phyloP scores from a whole-genome alignment of 2,113 vertebrate species.

The Cisticola juncidis region DNA sequence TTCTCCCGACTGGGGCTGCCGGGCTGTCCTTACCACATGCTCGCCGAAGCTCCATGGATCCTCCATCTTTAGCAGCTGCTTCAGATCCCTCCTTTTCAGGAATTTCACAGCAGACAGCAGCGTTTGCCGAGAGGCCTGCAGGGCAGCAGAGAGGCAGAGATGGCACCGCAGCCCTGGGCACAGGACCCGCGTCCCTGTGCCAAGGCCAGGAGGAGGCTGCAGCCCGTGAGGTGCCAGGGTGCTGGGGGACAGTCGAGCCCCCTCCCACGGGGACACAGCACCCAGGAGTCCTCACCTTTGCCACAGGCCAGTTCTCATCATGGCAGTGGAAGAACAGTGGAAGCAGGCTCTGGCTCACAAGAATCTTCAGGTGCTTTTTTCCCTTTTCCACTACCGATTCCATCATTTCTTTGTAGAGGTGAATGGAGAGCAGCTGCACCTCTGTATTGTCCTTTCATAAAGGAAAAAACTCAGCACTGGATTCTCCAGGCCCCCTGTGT shows the following conservation, averaged over 20 bases:
- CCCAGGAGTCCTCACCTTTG: background rate
- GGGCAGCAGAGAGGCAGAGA: background rate
- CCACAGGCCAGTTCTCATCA: rapidly evolving
- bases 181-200: rapidly evolving
- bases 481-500: background rate
- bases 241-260: background rate
- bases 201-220: background rate
- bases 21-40: background rate
- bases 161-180: background rate
- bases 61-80: background rate
- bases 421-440: background rate
- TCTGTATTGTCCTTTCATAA: background rate
- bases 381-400: background rate
- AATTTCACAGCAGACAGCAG: background rate
- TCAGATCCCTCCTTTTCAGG: background rate
- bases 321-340: background rate
- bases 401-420: background rate
- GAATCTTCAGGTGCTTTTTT: background rate
- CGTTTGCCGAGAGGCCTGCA: background rate
- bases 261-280: no score
- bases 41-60: background rate
- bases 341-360: background rate
- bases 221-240: background rate
- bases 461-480: background rate
- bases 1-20: background rate